Conservation (phyloP, 2,888 invertebrate species). For the Cheilosia impressa region DNA sequence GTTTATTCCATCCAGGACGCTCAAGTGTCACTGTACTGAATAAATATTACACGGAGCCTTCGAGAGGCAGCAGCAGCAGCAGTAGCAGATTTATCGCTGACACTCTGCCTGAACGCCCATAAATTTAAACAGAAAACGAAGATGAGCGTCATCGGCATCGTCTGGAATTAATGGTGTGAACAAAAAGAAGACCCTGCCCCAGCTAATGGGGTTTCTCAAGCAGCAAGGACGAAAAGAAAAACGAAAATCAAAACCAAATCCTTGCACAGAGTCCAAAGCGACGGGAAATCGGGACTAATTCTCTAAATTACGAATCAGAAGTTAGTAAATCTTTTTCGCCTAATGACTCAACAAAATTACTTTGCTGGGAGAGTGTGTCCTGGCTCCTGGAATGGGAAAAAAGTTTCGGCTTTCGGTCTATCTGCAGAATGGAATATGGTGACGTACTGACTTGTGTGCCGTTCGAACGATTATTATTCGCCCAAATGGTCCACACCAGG, state of each 20-base stretch:
- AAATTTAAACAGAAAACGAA: constrained; percentile 50
- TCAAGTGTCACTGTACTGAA: constrained; percentile 73
- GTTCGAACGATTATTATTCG: constrained; percentile 72
- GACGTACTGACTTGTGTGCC: constrained; percentile 60
- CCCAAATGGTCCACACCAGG: constrained; percentile 56
- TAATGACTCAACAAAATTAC: constrained; percentile 71
- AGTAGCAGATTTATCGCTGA: constrained; percentile 67
- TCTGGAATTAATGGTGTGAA: constrained; percentile 70
- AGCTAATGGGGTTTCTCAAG: not conserved
- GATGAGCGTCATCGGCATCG: constrained; percentile 61
- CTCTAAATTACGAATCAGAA: constrained; percentile 73
- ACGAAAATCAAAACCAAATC: constrained; percentile 13
- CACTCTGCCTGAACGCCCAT: constrained; percentile 59
- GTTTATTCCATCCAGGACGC: constrained; percentile 73
- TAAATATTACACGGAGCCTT: constrained; percentile 65
- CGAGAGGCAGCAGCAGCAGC: constrained; percentile 10
- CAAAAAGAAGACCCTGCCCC: constrained; percentile 38
- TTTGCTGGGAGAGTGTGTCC: constrained; percentile 22
- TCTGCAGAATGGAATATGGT: constrained; percentile 47
- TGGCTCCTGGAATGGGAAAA: not conserved
- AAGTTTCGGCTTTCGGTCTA: constrained; percentile 1
- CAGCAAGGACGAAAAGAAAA: not conserved
- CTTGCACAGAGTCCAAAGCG: constrained; percentile 27
- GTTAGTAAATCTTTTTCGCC: constrained; percentile 75
- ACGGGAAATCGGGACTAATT: constrained; percentile 68